Percentiles rank a stretch among this genome's conserved stretches.
phyloP scores from a whole-genome alignment of 2,888 invertebrate species.

The Andricus quercusramuli region DNA sequence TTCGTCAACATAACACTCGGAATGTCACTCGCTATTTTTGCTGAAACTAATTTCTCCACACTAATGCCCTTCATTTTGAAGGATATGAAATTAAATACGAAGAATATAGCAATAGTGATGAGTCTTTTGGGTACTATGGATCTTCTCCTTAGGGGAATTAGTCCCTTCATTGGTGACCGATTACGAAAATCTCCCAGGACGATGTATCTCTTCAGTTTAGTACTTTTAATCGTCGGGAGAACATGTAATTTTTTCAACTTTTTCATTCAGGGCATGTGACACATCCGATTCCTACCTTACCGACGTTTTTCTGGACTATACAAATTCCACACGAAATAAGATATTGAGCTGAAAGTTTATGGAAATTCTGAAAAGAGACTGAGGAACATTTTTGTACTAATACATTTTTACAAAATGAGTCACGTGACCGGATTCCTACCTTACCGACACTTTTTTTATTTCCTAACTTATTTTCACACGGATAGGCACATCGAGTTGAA shows the following conservation, averaged over 20 bases:
- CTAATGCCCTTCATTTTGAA: conserved; percentile 84
- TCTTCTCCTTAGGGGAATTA: conserved; percentile 82
- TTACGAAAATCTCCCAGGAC: conserved; percentile 82
- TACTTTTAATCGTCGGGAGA: conserved; percentile 82
- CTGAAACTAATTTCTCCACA: conserved; percentile 85
- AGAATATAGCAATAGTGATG: conserved; percentile 83
- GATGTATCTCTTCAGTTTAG: conserved; percentile 84
- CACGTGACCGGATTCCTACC: too few species aligned
- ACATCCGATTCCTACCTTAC: too few species aligned
- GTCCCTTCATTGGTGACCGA: conserved; percentile 85
- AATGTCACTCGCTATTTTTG: conserved; percentile 84
- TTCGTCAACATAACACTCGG: conserved; percentile 86
- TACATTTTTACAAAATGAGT: too few species aligned
- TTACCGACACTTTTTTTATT: too few species aligned
- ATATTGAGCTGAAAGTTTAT: too few species aligned
- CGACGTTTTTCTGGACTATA: too few species aligned
- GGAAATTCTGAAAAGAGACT: too few species aligned
- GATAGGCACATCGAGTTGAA: too few species aligned
- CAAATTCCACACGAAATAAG: too few species aligned
- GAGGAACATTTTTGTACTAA: too few species aligned
- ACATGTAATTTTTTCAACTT: conserved; percentile 79
- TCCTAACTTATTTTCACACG: too few species aligned
- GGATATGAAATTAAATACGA: conserved; percentile 82
- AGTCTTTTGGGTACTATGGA: conserved; percentile 81
- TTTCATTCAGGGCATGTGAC: too few species aligned